Base-by-base conservation (phyloP, 2,888 invertebrate species). In the Nysson spinosus region DNA sequence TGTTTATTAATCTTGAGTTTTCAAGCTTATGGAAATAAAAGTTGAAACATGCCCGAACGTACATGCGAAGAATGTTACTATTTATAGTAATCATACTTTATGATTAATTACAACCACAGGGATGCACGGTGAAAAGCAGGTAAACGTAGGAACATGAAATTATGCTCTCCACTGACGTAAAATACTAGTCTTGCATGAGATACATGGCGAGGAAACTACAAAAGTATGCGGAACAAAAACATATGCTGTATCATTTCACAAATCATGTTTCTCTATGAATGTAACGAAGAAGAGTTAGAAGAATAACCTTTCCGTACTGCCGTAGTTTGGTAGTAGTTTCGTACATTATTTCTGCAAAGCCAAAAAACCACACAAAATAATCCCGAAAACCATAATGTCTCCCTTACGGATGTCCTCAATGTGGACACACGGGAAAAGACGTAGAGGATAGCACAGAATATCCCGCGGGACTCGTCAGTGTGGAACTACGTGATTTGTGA, bases 401-500 rank as follows among this genome's bases (percentile, higher is more conserved):
- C 62, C 43, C 43, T 60, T 61, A 51, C 17, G 60, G 30, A 28
- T 58, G 39, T 57, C 26, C 61, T 62, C 43, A 7, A 20, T 22
- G 50, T n/a, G n/a, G n/a, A n/a, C n/a, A n/a, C n/a, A n/a, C n/a
- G n/a, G 6, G 30, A 9, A 14, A 32, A 42, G 34, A 11, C n/a
- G n/a, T 32, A 9, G 40, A 34, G 50, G 35, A 14, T 30, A 22
- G n/a, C 28, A 14, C 11, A 37, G 14, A 42, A 58, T 12, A 52
- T 66, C 66, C 62, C 66, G 24, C 11, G 66, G 69, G 66, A 57
- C 78, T 78, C 77, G 69, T 78, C 77, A 77, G 56, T 17, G 52
- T 26, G 35, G 40, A 32, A 14, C 37, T 39, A 55, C 66, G 66
- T 76, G 80, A 81, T 80, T 78, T 77, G 74, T 75, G 79, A 54